These are phyloP conservation scores for Drosophila niveifrons DNA, from an alignment of 2,888 invertebrate species.

Conservation along the genomic window DNA sequence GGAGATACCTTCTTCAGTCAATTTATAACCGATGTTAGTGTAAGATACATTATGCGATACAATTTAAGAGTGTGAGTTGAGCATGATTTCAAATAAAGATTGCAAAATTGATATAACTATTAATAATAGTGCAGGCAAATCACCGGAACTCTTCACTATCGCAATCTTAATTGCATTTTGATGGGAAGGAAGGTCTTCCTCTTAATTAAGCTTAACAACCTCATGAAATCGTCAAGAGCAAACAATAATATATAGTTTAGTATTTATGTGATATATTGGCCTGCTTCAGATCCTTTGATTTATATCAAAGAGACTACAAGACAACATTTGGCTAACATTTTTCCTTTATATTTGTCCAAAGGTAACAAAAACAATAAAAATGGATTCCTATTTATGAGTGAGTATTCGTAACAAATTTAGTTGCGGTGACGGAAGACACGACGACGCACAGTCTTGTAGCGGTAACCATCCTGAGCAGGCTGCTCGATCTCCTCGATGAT, in stretches of 20 bases:
- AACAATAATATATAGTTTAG: neutral
- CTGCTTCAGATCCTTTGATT: slow-evolving; percentile 63
- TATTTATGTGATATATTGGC: slow-evolving; percentile 29
- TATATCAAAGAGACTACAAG: slow-evolving; percentile 63
- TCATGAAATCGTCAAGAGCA: no score
- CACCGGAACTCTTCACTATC: no score
- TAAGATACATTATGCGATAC: no score
- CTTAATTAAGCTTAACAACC: no score
- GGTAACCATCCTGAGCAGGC: slow-evolving; percentile 68
- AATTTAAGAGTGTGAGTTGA: no score
- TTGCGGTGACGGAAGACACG: slow-evolving; percentile 71
- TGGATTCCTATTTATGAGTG: slow-evolving; percentile 12
- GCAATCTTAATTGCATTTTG: no score
- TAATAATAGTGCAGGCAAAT: no score
- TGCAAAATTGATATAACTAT: no score
- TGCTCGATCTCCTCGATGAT: slow-evolving; percentile 66
- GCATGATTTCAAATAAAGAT: no score
- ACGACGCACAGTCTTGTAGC: slow-evolving; percentile 70
- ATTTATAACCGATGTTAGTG: no score
- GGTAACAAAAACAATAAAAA: slow-evolving; percentile 63
- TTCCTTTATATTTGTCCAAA: slow-evolving; percentile 39
- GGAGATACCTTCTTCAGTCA: no score
- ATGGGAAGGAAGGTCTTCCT: no score
- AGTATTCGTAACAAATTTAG: slow-evolving; percentile 28
- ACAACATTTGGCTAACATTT: slow-evolving; percentile 22